These are phyloP conservation scores for Petrocephalus sullivani DNA, from an alignment of 2,797 vertebrate genomes.

Conservation along the genomic window DNA sequence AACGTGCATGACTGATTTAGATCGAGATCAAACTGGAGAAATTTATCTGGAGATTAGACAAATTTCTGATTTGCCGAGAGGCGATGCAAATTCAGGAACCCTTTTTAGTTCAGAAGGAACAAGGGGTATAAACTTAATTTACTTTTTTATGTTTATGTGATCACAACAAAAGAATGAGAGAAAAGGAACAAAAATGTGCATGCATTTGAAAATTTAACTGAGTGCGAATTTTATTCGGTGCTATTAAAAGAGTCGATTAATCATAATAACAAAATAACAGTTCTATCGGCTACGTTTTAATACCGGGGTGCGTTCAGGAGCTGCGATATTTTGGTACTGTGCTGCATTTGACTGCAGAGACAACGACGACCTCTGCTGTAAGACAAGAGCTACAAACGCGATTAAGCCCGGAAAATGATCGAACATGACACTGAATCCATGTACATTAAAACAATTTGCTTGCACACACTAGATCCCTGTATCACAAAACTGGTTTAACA, in stretches of 20 bases:
- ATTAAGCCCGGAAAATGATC: background rate
- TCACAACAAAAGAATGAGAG: background rate
- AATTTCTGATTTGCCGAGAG: background rate
- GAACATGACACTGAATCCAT: background rate
- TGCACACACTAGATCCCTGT: background rate
- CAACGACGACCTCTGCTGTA: conserved; percentile 9
- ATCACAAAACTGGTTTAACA: background rate
- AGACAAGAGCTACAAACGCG: background rate
- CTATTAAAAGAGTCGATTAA: background rate
- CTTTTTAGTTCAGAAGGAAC: background rate
- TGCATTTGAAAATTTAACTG: background rate
- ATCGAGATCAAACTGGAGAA: background rate
- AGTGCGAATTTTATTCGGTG: background rate
- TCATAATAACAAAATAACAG: background rate
- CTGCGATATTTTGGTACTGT: background rate
- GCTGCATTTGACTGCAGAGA: background rate
- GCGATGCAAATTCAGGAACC: background rate
- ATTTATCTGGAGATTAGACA: background rate
- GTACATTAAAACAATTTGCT: background rate
- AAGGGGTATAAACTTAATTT: background rate
- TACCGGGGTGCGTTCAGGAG: background rate
- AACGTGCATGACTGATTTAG: background rate
- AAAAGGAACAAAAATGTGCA: background rate
- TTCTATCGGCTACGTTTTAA: background rate
- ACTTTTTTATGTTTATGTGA: background rate